Evolutionary conservation across 2,113 vertebrate genomes (phyloP).

Genomic region (Limanda limanda): DNA sequence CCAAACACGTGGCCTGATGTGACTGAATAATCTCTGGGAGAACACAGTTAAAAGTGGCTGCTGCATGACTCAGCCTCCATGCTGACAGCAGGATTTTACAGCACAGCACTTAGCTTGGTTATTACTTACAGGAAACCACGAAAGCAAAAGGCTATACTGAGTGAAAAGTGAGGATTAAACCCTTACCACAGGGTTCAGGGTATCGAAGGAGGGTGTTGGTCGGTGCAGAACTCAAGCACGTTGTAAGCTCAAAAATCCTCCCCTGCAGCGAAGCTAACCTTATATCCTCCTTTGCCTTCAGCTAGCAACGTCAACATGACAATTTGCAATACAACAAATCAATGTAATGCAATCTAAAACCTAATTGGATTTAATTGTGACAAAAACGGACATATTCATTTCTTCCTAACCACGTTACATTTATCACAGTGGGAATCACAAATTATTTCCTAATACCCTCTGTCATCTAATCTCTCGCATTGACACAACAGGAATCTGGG

Average conservation of each 20-base stretch:
- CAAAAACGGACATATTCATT: conserved; percentile 74
- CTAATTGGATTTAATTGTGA: conserved; percentile 72
- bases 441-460: conserved; percentile 75
- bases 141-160: conserved; percentile 14
- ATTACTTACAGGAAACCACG: conserved; percentile 19
- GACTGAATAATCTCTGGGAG: conserved; percentile 44
- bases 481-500: conserved; percentile 77
- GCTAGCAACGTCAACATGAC: conserved; percentile 38
- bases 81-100: conserved; percentile 33
- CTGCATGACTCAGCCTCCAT: conserved; percentile 34
- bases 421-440: conserved; percentile 73
- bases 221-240: conserved; percentile 27
- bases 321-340: conserved; percentile 72
- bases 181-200: conserved; percentile 27
- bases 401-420: conserved; percentile 70
- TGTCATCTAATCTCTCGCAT: conserved; percentile 77
- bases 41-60: conserved; percentile 39
- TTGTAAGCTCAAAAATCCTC: conserved; percentile 41
- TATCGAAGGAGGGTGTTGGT: conserved; percentile 48
- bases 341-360: conserved; percentile 68
- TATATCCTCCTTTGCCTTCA: conserved; percentile 61
- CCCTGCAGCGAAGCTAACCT: conserved; percentile 63
- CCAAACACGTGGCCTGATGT: conserved; percentile 40
- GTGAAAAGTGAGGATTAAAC: conserved; percentile 38
- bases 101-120: conserved; percentile 20